Base-by-base conservation (phyloP, 2,888 invertebrate species). In the Pterobdella sp. region DNA sequence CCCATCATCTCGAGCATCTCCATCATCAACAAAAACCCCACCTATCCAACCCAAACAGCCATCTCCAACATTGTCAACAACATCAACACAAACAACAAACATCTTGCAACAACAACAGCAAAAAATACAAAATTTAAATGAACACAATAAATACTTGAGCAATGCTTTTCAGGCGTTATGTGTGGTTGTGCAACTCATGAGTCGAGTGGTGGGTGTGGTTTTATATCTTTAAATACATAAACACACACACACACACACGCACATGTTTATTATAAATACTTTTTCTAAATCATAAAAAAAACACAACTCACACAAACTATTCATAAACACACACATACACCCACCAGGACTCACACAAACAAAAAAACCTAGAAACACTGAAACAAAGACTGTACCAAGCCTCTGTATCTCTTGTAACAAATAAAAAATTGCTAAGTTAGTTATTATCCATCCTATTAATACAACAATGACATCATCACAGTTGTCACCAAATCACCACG, bases 191-290 rank as follows among this genome's bases (percentile, higher is more conserved):
- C 60, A 56, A n/a, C n/a, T 56, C n/a, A n/a, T 22, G 60, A 56
- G 60, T 56, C n/a, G 60, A 14, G 60, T 56, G 18, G 60, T 7
- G 60, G 7, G 7, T 42, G 42, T 42, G 7, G 42, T 42, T 42
- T 7, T 7, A 42, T 14, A 14, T 7, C 18, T 42, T 42, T 14
- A 56, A 22, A 56, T 22, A 56, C 60, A 56, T 26, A 56, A 22
- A 56, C 60, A 56, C 60, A n/a, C n/a, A 56, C 60, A 56, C 60
- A n/a, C n/a, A 56, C 60, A 56, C 60, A 56, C 14, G 18, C 42
- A 42, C 42, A 42, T n/a, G n/a, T n/a, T n/a, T n/a, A n/a, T n/a
- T n/a, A n/a, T n/a, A n/a, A n/a, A n/a, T n/a, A n/a, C n/a, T n/a
- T n/a, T n/a, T n/a, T n/a, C n/a, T n/a, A 42, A 42, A 7, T 14